Evolutionary conservation across 30 jellyfish, hydroid and myxozoan species (phyloP), one percentile per base, ranked within the genome.

Genomic region (Aurelia sp.): DNA sequence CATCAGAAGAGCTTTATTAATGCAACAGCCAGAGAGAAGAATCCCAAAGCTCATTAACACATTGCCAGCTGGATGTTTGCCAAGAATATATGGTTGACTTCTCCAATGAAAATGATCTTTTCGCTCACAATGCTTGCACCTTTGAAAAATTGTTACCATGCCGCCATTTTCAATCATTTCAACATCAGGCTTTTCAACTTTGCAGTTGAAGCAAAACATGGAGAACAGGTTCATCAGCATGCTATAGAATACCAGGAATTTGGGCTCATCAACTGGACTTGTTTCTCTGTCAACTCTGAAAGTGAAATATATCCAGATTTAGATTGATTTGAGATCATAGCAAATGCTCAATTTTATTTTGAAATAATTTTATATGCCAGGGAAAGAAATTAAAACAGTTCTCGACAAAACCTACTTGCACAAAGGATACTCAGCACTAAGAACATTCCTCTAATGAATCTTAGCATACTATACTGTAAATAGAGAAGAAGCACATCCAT

Each of bases 31-130:
- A 73, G 84, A 73, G 15, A 51, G 27, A 0, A 73, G 70, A 13
- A 51, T 73, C 40, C 70, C 84, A 73, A 73, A 73, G 65, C 84
- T 73, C 41, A 73, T 31, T 47, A 73, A 17, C 50, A 73, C 3
- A 38, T 73, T 73, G 31, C 84, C 84, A 40, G 84, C 84, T 30
- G 84, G 84, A 44, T 16, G 22, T n/a, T 73, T 47, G 11, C 84
- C 69, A 73, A 73, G 5, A 10, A 38, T 13, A 13, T 40, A 52
- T 40, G 84, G 84, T 38, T 73, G 84, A 47, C 84, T 73, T 20
- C 69, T 38, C 84, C 84, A 73, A 16, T 31, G 51, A 13, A 73
- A 47, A 20, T 12, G 52, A 41, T 41, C 52, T 41, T 41, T 11
- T n/a, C 5, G 30, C 27, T 47, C 70, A 20, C 84, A 73, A 27